Base-by-base conservation (phyloP, 2,888 invertebrate genomes). In the Acronicta leporina region DNA sequence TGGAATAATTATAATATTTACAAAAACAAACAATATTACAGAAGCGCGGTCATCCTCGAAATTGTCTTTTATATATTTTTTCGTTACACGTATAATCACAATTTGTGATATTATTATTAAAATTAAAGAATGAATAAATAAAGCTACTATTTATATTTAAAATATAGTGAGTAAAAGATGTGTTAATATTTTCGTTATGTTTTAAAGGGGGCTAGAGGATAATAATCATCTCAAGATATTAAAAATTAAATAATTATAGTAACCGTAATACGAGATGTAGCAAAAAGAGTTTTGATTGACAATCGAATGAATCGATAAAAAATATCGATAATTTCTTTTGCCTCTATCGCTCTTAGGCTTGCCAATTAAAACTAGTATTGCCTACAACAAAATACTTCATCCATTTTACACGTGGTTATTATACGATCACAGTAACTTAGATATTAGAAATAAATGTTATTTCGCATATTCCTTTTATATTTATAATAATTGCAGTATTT, bases 1-100 rank as follows among this genome's bases (percentile, higher is more conserved):
- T 92, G 92, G 93, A 92, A 93, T 92, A 90, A 88, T 89, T 83
- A 76, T 76, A 80, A 87, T 92, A 92, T 92, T 90, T 92, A 93
- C 91, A 93, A 86, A 87, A 87, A 83, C 81, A 83, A 84, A 76
- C 50, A 78, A 78, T 71, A 77, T 73, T 86, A 91, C 86, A 88
- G 71, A 89, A 90, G 87, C 85, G 71, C 82, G 70, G 75, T 74
- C 69, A 73, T 76, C 74, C 68, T 78, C 55, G 65, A 71, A 72
- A 75, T 56, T 75, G 77, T 75, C 75, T 77, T 77, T 79, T 77
- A 63, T 56, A 64, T 66, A 59, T 43, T 55, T 68, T 68, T 63
- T 50, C 71, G 78, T 77, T 75, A 76, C 72, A 68, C 69, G 60
- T 77, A 72, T 40, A 40, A 78, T 78, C 76, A 77, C 77, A 73